phyloP scores from a whole-genome alignment of 1,140 invertebrate species.

The Rhyzopertha dominica region DNA sequence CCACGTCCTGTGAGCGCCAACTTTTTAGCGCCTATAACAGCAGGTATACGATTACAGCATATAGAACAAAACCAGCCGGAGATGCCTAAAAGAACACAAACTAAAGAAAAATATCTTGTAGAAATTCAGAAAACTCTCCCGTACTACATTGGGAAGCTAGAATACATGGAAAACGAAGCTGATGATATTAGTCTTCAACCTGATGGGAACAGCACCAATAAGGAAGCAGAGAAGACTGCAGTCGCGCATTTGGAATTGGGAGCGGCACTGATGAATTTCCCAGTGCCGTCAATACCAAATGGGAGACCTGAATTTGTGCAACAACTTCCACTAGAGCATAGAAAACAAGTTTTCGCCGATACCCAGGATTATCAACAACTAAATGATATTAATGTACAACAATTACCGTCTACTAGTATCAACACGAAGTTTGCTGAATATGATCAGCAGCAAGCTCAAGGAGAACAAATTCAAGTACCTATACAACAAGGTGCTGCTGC shows the following conservation, averaged over 20 bases:
- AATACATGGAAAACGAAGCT: constrained; percentile 44
- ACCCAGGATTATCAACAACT: too few species aligned
- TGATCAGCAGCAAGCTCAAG: constrained; percentile 22
- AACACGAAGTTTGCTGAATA: constrained; percentile 16
- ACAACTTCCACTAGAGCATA: constrained; percentile 4
- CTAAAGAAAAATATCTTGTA: constrained; percentile 48
- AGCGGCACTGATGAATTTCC: constrained; percentile 30
- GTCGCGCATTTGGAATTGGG: constrained; percentile 29
- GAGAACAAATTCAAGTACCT: constrained; percentile 43
- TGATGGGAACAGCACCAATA: too few species aligned
- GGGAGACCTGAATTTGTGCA: constrained; percentile 3
- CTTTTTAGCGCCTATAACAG: constrained; percentile 53
- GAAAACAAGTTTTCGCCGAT: constrained; percentile 3
- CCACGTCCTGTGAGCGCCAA: constrained; percentile 48
- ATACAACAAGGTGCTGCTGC: constrained; percentile 37
- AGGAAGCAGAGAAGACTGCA: constrained; percentile 17
- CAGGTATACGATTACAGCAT: constrained; percentile 48
- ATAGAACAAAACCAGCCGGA: constrained; percentile 33
- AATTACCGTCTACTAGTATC: constrained; percentile 12
- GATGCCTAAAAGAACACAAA: constrained; percentile 33
- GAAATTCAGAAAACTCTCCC: constrained; percentile 57
- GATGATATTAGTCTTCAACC: too few species aligned
- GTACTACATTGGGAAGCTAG: constrained; percentile 46
- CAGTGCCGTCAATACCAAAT: constrained; percentile 11
- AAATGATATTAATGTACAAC: constrained; percentile 11